Base-by-base conservation (phyloP, 2,797 vertebrate genomes). In the Lacerta bilineata region DNA sequence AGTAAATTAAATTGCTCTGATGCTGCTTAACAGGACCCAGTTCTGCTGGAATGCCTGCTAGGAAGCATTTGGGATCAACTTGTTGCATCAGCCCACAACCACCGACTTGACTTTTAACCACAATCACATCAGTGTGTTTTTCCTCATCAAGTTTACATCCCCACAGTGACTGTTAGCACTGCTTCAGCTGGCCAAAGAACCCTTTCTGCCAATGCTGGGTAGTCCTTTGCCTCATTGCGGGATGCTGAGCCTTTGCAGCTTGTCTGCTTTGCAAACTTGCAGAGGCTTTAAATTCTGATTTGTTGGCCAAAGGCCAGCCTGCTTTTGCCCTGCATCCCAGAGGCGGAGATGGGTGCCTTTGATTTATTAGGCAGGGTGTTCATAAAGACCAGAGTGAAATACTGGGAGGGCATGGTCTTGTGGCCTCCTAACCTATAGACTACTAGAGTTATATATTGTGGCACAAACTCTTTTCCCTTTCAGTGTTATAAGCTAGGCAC, bases 101-200 rank as follows among this genome's bases (percentile, higher is more conserved):
- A 55, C 75, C 41, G 39, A 43, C 55, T 46, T 87, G 74, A 89
- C 92, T 88, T 94, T 92, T 94, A 89, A 87, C 84, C 41, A 36
- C 79, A 17, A 17, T 64, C 87, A 2, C 50, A 66, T 88, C 0
- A 0, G 2, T 80, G 86, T 89, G 88, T 91, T 90, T 92, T 79
- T 84, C 75, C 85, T 91, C 92, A 87, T 87, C 92, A 39, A 36
- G 81, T 91, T 93, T 88, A 88, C 86, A 90, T 89, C 90, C 90
- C 80, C 41, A 0, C 77, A n/a, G 87, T 78, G 90, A 66, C 88
- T 77, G 10, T 84, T 88, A 88, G 50, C 71, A 78, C 84, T 17
- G 3, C n/a, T 86, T 15, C 79, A 80, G 29, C 55, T 85, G 69
- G 78, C 27, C 3, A 69, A 71, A 85, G 3, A 0, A 2, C 5